Conservation (phyloP, 2,113 vertebrate genomes). For the Typhlomys cinereus region DNA sequence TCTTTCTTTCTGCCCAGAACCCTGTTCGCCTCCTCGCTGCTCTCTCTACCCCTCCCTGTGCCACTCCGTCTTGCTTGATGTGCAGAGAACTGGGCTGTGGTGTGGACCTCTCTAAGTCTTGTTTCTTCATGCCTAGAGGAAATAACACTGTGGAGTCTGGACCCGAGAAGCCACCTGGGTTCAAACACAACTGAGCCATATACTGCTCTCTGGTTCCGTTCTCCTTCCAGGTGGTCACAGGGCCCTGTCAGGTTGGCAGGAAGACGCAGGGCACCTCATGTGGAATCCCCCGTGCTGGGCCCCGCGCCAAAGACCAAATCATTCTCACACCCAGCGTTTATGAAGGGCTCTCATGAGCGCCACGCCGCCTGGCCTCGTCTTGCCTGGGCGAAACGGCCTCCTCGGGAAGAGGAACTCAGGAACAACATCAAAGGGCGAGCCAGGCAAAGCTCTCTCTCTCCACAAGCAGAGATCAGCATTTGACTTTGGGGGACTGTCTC, state of each 20-base stretch:
- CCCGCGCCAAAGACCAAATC: no score
- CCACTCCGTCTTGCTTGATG: background rate
- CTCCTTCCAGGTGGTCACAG: fast-evolving
- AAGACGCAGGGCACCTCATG: fast-evolving
- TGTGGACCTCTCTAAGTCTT: background rate
- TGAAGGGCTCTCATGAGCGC: fast-evolving
- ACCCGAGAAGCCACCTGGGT: background rate
- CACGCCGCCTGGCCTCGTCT: background rate
- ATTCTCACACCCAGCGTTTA: fast-evolving
- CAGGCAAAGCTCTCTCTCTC: background rate
- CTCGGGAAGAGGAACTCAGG: background rate
- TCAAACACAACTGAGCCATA: fast-evolving
- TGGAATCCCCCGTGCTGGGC: background rate
- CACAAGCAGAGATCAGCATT: no score
- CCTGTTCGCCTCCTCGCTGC: background rate
- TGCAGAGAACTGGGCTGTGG: background rate
- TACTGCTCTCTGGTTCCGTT: fast-evolving
- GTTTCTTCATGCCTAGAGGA: background rate
- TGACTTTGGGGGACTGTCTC: background rate
- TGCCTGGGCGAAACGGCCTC: background rate
- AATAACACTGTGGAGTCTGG: fast-evolving
- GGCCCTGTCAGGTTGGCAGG: background rate
- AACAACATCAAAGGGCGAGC: background rate
- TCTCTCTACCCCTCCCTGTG: fast-evolving
- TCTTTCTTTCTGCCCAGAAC: background rate